Conservation (phyloP, 2,888 invertebrate species). For the Myopa testacea region DNA sequence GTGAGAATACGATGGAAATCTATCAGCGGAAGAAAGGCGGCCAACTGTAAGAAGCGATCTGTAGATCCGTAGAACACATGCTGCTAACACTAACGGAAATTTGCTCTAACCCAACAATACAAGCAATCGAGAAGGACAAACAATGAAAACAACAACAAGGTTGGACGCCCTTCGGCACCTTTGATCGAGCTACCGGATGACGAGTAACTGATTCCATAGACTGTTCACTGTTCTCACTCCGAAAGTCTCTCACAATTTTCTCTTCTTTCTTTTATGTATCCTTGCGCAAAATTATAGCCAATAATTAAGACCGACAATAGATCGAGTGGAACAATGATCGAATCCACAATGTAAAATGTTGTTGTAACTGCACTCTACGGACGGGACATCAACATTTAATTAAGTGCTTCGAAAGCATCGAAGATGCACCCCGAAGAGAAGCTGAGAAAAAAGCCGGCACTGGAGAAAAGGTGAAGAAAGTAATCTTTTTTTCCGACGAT, state of each 20-base stretch:
- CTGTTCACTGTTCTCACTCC: neutral
- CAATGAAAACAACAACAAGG: neutral
- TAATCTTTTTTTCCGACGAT: slow-evolving; percentile 8
- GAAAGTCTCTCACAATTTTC: neutral
- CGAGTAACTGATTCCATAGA: neutral
- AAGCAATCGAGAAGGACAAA: neutral
- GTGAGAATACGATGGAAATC: no score
- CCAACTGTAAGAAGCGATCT: no score
- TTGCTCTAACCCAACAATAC: neutral
- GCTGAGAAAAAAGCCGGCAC: neutral
- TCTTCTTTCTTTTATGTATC: neutral
- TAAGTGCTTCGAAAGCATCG: slow-evolving; percentile 9
- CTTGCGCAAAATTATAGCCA: slow-evolving; percentile 27
- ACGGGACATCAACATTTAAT: slow-evolving; percentile 14
- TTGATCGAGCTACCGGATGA: slow-evolving; percentile 29
- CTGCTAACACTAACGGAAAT: slow-evolving; percentile 20
- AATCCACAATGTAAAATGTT: neutral
- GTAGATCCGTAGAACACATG: neutral
- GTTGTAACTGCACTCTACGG: neutral
- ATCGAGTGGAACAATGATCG: neutral
- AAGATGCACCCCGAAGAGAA: neutral
- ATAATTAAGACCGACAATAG: slow-evolving; percentile 10
- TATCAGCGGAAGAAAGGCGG: no score
- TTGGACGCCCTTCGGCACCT: slow-evolving; percentile 10
- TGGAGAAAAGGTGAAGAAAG: slow-evolving; percentile 15